Conservation (phyloP, 1,140 invertebrate genomes). For the Drosophila aff. region DNA sequence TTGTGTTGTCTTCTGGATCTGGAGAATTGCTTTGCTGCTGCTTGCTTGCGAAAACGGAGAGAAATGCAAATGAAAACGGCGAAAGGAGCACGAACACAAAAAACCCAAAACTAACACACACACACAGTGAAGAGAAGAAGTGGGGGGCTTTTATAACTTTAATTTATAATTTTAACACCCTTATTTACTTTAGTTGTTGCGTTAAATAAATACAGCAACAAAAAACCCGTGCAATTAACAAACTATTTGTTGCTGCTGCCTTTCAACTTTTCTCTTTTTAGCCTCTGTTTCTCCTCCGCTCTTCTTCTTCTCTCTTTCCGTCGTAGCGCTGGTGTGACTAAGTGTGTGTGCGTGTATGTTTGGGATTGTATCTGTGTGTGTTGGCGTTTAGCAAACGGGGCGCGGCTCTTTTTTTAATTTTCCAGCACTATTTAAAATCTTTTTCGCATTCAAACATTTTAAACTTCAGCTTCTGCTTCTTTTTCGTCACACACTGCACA, state of each 20-base stretch:
- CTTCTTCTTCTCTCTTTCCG: slow-evolving; percentile 29
- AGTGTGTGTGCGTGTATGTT: slow-evolving; percentile 42
- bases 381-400: slow-evolving; percentile 67
- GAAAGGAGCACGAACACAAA: slow-evolving; percentile 30
- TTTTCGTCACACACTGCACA: slow-evolving; percentile 28
- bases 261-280: slow-evolving; percentile 78
- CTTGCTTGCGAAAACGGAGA: slow-evolving; percentile 54
- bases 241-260: slow-evolving; percentile 70
- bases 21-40: slow-evolving; percentile 44
- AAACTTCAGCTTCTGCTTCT: slow-evolving; percentile 24
- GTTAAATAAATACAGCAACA: slow-evolving; percentile 20
- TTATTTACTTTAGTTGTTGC: slow-evolving; percentile 33
- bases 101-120: slow-evolving; percentile 18
- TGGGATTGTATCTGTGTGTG: slow-evolving; percentile 43
- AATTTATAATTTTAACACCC: slow-evolving; percentile 27
- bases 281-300: slow-evolving; percentile 35
- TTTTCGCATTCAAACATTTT: slow-evolving; percentile 23
- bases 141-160: not conserved
- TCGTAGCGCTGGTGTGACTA: slow-evolving; percentile 13
- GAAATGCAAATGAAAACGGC: slow-evolving; percentile 59
- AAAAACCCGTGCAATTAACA: slow-evolving; percentile 60
- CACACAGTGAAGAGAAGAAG: not conserved
- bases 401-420: slow-evolving; percentile 69
- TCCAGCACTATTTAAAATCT: slow-evolving; percentile 35
- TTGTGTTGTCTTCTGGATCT: slow-evolving; percentile 64